Percentiles rank a stretch among this genome's conserved stretches.
Evolutionary conservation across 2,113 vertebrate genomes (phyloP).

Genomic region (Xenus cinereus): DNA sequence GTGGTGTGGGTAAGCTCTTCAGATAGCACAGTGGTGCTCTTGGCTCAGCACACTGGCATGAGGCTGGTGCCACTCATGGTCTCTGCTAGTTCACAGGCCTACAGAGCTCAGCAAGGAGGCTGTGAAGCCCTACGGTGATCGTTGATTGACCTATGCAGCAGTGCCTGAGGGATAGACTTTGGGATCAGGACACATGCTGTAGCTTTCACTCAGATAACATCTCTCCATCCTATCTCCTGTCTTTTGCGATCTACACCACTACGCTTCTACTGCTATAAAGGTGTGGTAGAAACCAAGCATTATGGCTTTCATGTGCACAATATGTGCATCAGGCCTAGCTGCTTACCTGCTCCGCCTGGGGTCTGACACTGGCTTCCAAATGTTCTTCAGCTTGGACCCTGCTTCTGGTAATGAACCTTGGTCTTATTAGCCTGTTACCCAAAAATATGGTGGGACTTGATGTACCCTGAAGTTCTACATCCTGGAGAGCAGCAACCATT

Average conservation of each 20-base stretch:
- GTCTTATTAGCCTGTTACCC: not conserved
- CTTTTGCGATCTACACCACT: not conserved
- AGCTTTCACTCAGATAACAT: not conserved
- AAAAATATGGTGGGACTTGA: not conserved
- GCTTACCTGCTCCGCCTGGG: not conserved
- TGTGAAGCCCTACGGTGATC: not conserved
- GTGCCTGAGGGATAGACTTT: not conserved
- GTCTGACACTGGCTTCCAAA: not conserved
- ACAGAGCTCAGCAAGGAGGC: not conserved
- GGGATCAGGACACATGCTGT: fast-evolving
- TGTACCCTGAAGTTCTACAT: not conserved
- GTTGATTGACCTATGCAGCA: not conserved
- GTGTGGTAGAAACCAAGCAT: not conserved
- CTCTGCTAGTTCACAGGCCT: not conserved
- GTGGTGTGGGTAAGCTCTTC: not conserved
- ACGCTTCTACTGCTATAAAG: not conserved
- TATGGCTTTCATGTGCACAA: not conserved
- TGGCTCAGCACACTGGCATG: not conserved
- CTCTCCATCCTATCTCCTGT: not conserved
- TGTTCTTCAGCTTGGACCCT: not conserved
- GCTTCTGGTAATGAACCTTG: not conserved
- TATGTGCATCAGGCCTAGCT: not conserved
- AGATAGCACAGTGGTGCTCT: not conserved
- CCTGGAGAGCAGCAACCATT: not conserved
- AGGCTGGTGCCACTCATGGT: not conserved